These are phyloP conservation scores for Poliocrania exsul DNA, from an alignment of 2,797 vertebrate genomes.

Conservation along the genomic window DNA sequence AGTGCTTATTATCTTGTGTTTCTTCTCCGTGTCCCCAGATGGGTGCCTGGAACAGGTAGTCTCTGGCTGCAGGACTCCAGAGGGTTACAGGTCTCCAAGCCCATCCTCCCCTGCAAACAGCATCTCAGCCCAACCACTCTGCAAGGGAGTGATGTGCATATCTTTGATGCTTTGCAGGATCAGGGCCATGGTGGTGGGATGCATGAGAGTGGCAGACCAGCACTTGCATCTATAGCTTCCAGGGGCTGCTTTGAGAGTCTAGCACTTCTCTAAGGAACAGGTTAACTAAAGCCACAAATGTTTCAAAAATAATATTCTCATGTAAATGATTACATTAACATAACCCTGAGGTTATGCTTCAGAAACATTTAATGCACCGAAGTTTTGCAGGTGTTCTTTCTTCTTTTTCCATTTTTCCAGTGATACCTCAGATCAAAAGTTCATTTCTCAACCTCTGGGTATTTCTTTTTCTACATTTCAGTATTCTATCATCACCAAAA, in stretches of 20 bases:
- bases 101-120: too few relatives aligned
- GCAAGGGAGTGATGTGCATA: fast-evolving
- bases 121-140: fast-evolving
- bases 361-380: background rate
- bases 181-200: background rate
- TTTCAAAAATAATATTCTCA: background rate
- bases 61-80: background rate
- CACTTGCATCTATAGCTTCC: background rate
- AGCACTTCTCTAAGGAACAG: background rate
- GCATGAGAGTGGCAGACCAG: background rate
- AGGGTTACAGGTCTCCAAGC: background rate
- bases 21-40: background rate
- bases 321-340: background rate
- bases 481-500: background rate
- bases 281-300: background rate
- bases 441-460: background rate
- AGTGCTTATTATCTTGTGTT: fast-evolving
- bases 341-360: background rate
- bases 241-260: background rate
- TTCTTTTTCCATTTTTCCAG: background rate
- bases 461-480: background rate
- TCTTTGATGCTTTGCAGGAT: fast-evolving
- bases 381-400: slow-evolving; percentile 19
- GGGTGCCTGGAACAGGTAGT: background rate
- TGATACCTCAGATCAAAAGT: background rate